Percentiles rank a stretch among this genome's conserved stretches.
Conservation (phyloP, 2,113 vertebrate genomes). For the Vidua macroura region DNA sequence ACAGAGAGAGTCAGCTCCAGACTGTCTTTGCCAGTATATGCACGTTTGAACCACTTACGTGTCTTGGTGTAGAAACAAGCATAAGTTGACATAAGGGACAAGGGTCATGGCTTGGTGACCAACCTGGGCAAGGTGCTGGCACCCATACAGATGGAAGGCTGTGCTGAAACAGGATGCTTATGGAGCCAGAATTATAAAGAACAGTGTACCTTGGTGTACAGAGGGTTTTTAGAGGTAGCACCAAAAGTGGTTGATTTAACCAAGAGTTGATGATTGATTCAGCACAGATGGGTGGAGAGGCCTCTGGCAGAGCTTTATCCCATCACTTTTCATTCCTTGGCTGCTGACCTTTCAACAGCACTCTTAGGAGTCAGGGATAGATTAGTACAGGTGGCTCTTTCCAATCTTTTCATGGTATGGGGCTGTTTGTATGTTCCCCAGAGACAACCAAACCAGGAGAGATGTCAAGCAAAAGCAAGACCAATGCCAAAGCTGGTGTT, state of each 20-base stretch:
- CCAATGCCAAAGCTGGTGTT: background rate
- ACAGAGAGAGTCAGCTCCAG: background rate
- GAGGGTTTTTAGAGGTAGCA: background rate
- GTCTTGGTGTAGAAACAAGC: background rate
- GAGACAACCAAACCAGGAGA: background rate
- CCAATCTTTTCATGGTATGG: background rate
- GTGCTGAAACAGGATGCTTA: rapidly evolving
- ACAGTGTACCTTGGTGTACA: rapidly evolving
- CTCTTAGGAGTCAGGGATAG: background rate
- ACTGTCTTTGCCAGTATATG: background rate
- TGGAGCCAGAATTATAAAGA: background rate
- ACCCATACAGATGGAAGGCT: background rate
- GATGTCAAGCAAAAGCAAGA: background rate
- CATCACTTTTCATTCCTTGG: background rate
- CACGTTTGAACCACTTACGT: background rate
- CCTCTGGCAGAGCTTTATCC: background rate
- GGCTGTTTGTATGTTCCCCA: background rate
- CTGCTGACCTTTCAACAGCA: background rate
- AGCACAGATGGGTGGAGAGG: background rate
- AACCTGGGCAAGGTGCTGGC: background rate
- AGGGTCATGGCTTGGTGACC: background rate
- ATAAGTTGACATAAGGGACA: background rate
- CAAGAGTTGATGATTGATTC: background rate
- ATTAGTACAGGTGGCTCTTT: background rate
- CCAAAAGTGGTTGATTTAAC: background rate